phyloP scores from a whole-genome alignment of 2,113 vertebrate species.

The Calyptomena viridis region DNA sequence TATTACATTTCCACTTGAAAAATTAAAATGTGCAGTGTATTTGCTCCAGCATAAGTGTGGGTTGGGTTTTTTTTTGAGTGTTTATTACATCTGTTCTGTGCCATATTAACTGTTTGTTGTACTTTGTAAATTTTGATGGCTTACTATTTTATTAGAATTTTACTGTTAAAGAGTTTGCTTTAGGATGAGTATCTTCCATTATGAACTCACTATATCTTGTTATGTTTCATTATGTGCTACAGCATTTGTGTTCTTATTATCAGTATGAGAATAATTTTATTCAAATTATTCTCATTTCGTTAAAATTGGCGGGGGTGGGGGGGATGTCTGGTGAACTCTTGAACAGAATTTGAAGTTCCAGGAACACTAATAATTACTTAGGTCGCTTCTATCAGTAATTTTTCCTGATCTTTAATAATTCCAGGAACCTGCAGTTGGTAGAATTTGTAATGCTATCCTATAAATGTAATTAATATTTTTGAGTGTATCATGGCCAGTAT shows the following conservation, averaged over 20 bases:
- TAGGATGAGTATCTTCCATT: neutral
- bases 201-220: neutral
- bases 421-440: neutral
- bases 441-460: neutral
- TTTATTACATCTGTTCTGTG: neutral
- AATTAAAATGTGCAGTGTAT: neutral
- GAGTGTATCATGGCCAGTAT: neutral
- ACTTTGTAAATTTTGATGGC: neutral
- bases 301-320: neutral
- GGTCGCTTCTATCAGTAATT: neutral
- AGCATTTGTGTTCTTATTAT: neutral
- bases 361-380: neutral
- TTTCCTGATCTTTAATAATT: neutral
- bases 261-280: neutral
- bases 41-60: neutral
- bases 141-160: neutral
- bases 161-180: neutral
- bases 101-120: neutral
- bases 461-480: conserved; percentile 39
- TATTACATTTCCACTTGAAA: neutral
- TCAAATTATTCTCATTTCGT: neutral
- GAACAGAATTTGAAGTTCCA: neutral
- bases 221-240: neutral
- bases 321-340: neutral
- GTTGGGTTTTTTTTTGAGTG: neutral